A percentile compares a stretch with the other conserved stretches of the same genome.
Evolutionary conservation across 2,888 invertebrate genomes (phyloP).

Genomic region (Caenorhabditis japonica): DNA sequence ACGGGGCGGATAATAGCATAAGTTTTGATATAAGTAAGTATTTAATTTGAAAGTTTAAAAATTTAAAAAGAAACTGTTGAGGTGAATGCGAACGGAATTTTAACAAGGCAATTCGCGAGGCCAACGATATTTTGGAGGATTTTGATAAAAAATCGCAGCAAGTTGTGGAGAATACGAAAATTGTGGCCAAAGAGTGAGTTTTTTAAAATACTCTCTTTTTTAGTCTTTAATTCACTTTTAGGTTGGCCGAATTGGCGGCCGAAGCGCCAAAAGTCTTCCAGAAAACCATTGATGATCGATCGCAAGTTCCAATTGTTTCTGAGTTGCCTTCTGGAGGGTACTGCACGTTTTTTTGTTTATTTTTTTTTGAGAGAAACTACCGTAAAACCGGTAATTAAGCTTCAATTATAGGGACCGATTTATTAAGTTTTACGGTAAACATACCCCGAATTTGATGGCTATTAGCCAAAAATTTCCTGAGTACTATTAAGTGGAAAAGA

Average conservation of each 20-base stretch:
- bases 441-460: too few relatives aligned
- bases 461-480: too few relatives aligned
- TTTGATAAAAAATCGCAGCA: slow-evolving; percentile 43
- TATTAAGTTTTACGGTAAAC: too few relatives aligned
- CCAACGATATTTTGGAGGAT: slow-evolving; percentile 40
- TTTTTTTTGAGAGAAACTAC: background rate
- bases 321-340: slow-evolving; percentile 52
- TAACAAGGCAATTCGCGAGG: slow-evolving; percentile 36
- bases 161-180: slow-evolving; percentile 37
- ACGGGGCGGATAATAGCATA: slow-evolving; percentile 46
- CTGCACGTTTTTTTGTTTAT: too few relatives aligned
- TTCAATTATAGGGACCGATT: too few relatives aligned
- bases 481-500: too few relatives aligned
- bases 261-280: slow-evolving; percentile 37
- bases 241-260: slow-evolving; percentile 22
- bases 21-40: slow-evolving; percentile 51
- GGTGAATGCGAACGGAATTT: slow-evolving; percentile 50
- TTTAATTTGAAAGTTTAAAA: background rate
- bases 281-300: slow-evolving; percentile 49
- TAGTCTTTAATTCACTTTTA: slow-evolving; percentile 8
- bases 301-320: slow-evolving; percentile 41
- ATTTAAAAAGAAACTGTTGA: slow-evolving; percentile 1
- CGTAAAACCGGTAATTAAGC: too few relatives aligned
- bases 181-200: slow-evolving; percentile 36
- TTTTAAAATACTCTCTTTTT: background rate